Base-by-base conservation (phyloP, 2,888 invertebrate genomes). In the Trichacis sp. region DNA sequence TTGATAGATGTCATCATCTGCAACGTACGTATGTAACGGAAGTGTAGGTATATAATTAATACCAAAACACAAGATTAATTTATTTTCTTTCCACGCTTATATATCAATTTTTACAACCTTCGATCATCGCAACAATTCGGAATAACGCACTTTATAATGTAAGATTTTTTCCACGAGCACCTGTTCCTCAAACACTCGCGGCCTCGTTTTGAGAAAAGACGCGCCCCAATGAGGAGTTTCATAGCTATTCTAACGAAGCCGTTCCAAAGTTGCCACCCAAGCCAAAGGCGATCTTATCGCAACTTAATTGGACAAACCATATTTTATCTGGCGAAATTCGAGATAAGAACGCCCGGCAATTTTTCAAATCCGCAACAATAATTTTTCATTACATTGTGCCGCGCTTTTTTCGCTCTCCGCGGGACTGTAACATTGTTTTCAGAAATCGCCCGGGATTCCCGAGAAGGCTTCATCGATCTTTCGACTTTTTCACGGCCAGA, bases 171-270 rank as follows among this genome's bases (percentile, higher is more conserved):
- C 8, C 24, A 24, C 24, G 24, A 24, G 24, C 24, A 24, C 24
- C 24, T 24, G 24, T 24, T 24, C 4, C 4, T 8, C 24, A 3
- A 8, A 8, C 24, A 8, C 8, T 24, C 8, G 24, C 24, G 24
- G 24, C 24, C 24, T 24, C 24, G 40, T 40, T 40, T 15, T 9
- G 45, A 45, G 45, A 19, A 60, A 64, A 52, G 69, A 74, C 68
- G 57, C 66, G 60, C 50, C 63, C 74, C 3, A 72, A 79, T 78
- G 79, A n/a, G n/a, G n/a, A 78, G 77, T 80, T 82, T 82, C 79
- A 80, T 77, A 75, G 76, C 73, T 78, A 74, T 80, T 79, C 80
- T 81, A 82, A 82, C 81, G 81, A 82, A 82, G 81, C 77, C 75
- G 69, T 75, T 74, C 73, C 71, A 72, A 69, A 71, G 64, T 73